Evolutionary conservation across 2,797 vertebrate species (phyloP).

Genomic region (Heliangelus exortis): DNA sequence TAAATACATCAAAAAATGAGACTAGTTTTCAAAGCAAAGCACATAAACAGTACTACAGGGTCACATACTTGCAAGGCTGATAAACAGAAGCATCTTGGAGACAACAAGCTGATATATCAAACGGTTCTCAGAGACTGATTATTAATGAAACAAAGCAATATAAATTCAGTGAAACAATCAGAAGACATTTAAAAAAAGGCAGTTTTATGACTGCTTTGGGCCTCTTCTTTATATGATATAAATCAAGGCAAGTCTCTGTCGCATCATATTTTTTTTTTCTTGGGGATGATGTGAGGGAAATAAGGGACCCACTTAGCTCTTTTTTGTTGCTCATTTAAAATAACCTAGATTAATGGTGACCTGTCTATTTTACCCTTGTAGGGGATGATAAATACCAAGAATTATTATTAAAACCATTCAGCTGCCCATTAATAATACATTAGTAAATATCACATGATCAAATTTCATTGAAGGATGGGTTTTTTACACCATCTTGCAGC

Average conservation of each 20-base stretch:
- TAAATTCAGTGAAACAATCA: conserved; percentile 42
- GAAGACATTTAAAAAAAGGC: conserved; percentile 29
- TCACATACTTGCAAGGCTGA: background rate
- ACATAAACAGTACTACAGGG: background rate
- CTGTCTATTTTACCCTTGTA: conserved; percentile 29
- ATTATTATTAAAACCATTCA: conserved; percentile 34
- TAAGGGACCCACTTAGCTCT: background rate
- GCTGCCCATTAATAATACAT: conserved; percentile 40
- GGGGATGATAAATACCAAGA: conserved; percentile 18
- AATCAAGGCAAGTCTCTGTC: conserved; percentile 19
- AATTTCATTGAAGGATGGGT: background rate
- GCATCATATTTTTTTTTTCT: conserved; percentile 11
- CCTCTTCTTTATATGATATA: background rate
- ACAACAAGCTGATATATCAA: background rate
- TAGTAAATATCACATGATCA: conserved; percentile 52
- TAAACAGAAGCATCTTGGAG: background rate
- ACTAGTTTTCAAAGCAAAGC: background rate
- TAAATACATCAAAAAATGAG: background rate
- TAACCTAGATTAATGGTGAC: conserved; percentile 42
- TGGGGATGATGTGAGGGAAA: background rate
- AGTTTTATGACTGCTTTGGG: background rate
- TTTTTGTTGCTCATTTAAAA: conserved; percentile 37
- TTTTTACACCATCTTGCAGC: conserved; percentile 5
- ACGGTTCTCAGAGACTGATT: conserved; percentile 8
- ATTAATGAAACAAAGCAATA: conserved; percentile 26